Conservation (phyloP, 2,888 invertebrate genomes). For the Nematopogon swammerdamellus region DNA sequence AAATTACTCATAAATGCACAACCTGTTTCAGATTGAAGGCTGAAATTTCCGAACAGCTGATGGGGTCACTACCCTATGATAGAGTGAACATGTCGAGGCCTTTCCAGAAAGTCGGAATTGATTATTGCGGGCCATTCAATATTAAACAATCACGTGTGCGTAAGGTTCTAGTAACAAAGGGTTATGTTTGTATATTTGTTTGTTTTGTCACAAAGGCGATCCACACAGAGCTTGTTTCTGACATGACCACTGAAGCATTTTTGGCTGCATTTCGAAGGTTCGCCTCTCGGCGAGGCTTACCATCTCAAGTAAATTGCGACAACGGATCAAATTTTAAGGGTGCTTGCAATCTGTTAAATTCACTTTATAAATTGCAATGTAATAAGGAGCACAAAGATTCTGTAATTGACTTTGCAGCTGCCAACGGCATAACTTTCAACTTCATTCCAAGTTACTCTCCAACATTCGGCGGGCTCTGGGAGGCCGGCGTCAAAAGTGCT, state of each 20-base stretch:
- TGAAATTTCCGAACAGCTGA: slow-evolving; percentile 3
- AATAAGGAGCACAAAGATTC: neutral
- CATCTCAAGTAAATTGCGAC: neutral
- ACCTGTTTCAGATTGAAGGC: slow-evolving; percentile 1
- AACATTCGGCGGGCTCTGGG: slow-evolving; percentile 2
- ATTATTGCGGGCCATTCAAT: slow-evolving; percentile 6
- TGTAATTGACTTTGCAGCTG: neutral
- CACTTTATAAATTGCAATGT: slow-evolving; percentile 1
- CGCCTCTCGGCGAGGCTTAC: neutral
- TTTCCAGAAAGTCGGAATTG: slow-evolving; percentile 5
- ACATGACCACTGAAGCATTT: neutral
- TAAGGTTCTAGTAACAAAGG: slow-evolving; percentile 2
- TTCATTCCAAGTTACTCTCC: slow-evolving; percentile 2
- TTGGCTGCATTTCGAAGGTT: slow-evolving; percentile 1
- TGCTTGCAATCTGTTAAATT: slow-evolving; percentile 1
- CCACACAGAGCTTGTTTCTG: slow-evolving; percentile 2
- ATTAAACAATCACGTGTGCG: slow-evolving; percentile 4
- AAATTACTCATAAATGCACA: slow-evolving; percentile 6
- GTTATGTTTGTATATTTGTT: slow-evolving; percentile 5
- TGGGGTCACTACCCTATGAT: slow-evolving; percentile 4
- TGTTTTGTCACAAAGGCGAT: slow-evolving; percentile 3
- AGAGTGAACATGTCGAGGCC: neutral
- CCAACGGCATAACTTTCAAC: neutral
- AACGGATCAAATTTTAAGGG: slow-evolving; percentile 1
- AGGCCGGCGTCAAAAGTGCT: slow-evolving; percentile 1